phyloP scores from a whole-genome alignment of 2,888 invertebrate species.

The Lobophora halterata region DNA sequence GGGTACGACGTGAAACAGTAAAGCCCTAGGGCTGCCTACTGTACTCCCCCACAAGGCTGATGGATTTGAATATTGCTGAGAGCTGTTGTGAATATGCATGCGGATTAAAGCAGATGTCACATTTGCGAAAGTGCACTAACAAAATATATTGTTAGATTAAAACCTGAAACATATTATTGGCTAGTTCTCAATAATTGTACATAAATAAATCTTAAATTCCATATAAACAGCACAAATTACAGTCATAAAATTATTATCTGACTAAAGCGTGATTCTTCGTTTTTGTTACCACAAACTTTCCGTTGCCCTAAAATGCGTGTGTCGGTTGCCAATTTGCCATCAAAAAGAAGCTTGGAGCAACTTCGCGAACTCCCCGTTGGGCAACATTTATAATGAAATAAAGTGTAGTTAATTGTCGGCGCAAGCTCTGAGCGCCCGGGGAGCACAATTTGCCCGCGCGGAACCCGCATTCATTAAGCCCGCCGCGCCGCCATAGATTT shows the following conservation, averaged over 20 bases:
- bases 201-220: no score
- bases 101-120: conserved; percentile 19
- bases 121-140: conserved; percentile 6
- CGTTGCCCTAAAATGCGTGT: conserved; percentile 19
- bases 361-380: conserved; percentile 49
- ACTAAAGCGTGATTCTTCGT: conserved; percentile 11
- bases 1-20: conserved; percentile 30
- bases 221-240: conserved; percentile 6
- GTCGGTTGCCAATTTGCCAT: no score
- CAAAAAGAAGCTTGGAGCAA: conserved; percentile 39
- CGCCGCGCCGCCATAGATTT: conserved; percentile 44
- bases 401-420: conserved; percentile 72
- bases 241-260: conserved; percentile 15
- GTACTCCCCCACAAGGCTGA: conserved; percentile 30
- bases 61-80: conserved; percentile 41
- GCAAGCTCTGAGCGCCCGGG: conserved; percentile 60
- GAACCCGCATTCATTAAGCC: conserved; percentile 56
- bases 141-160: no score
- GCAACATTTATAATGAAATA: conserved; percentile 71
- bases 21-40: conserved; percentile 41
- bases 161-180: no score
- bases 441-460: conserved; percentile 50
- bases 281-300: conserved; percentile 21
- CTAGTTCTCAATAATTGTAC: no score
- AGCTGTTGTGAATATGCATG: conserved; percentile 31